Percentiles rank a stretch among this genome's conserved stretches.
phyloP scores from a whole-genome alignment of 2,797 vertebrate genomes.

The Xyrichtys novacula region DNA sequence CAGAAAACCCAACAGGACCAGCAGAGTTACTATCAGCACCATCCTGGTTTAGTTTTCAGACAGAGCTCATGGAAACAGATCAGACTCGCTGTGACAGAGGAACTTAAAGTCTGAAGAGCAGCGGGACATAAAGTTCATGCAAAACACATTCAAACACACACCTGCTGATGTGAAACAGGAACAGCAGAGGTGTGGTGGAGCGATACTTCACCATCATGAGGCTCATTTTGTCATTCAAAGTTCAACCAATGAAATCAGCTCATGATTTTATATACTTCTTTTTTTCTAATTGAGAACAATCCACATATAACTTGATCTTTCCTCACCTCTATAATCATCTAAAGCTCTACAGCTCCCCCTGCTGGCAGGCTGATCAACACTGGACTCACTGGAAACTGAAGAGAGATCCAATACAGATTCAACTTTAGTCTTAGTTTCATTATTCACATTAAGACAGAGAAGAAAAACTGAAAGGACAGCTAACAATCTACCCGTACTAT shows the following conservation, averaged over 20 bases:
- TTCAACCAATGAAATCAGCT: not conserved
- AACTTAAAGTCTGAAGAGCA: not conserved
- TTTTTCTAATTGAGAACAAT: not conserved
- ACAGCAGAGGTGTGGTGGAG: too few relatives aligned
- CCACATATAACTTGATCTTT: not conserved
- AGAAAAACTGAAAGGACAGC: too few relatives aligned
- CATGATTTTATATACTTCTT: too few relatives aligned
- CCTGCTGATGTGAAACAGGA: too few relatives aligned
- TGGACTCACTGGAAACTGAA: not conserved
- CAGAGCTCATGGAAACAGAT: conserved; percentile 24
- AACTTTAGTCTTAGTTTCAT: not conserved
- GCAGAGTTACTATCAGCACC: conserved; percentile 14
- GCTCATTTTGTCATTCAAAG: not conserved
- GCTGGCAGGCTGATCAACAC: not conserved
- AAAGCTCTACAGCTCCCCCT: not conserved
- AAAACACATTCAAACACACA: too few relatives aligned
- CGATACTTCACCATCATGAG: not conserved
- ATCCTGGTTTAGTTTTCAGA: conserved; percentile 32
- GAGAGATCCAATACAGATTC: not conserved
- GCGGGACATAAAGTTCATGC: not conserved
- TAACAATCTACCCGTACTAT: too few relatives aligned
- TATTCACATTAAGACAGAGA: too few relatives aligned
- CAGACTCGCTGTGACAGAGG: not conserved
- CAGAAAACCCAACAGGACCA: conserved; percentile 34
- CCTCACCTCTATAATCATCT: not conserved